These are phyloP conservation scores for Myxocyprinus asiaticus DNA, from an alignment of 2,113 vertebrate species.

Conservation along the genomic window DNA sequence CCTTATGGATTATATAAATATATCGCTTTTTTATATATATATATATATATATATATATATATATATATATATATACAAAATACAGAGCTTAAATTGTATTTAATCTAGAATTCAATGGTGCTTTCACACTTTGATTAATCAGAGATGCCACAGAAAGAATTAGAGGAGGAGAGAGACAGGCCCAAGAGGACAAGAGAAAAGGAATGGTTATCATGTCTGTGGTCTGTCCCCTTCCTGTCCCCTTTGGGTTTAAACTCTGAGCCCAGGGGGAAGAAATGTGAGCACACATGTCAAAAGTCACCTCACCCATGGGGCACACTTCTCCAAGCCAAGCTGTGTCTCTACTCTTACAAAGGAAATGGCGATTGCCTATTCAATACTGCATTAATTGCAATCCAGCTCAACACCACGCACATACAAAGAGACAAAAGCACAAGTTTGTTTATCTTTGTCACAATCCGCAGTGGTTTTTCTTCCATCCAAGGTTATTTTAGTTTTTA, in stretches of 20 bases:
- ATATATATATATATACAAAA: too few species aligned
- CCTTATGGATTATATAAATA: too few species aligned
- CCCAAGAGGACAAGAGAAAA: conserved; percentile 36
- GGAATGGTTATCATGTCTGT: neutral
- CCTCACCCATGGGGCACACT: conserved; percentile 52
- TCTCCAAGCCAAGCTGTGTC: conserved; percentile 45
- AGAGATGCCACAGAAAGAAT: too few species aligned
- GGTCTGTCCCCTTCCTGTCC: conserved; percentile 51
- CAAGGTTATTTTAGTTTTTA: too few species aligned
- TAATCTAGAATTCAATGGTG: too few species aligned
- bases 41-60: too few species aligned
- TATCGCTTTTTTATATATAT: too few species aligned
- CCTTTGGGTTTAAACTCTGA: conserved; percentile 52
- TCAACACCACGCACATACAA: conserved; percentile 18
- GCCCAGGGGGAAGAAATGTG: conserved; percentile 58
- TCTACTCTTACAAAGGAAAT: conserved; percentile 33
- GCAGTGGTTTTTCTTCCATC: neutral
- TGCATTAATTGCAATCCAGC: conserved; percentile 38
- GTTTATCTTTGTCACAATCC: conserved; percentile 17
- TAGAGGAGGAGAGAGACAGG: too few species aligned
- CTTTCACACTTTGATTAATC: too few species aligned
- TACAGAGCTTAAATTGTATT: too few species aligned
- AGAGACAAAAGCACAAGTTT: conserved; percentile 42
- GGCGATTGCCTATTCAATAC: conserved; percentile 8
- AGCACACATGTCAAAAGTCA: conserved; percentile 69